Conservation (phyloP, 1,140 invertebrate species). For the Lepidostoma basale region DNA sequence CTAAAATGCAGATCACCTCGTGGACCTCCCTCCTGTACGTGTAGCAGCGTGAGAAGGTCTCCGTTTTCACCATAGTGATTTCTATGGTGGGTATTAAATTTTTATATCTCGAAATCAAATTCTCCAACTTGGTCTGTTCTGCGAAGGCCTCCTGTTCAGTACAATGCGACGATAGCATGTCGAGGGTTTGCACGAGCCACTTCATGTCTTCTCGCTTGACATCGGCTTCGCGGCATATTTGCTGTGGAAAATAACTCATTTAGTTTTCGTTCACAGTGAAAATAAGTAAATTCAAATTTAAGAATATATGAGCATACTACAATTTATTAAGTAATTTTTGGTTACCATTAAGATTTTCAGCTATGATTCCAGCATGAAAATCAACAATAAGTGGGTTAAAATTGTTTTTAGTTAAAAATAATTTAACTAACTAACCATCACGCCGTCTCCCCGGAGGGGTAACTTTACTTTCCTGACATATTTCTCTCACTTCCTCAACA, state of each 20-base stretch:
- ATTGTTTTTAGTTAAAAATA: not conserved
- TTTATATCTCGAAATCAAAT: constrained; percentile 85
- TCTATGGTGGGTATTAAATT: constrained; percentile 91
- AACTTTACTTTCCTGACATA: no score
- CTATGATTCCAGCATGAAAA: constrained; percentile 49
- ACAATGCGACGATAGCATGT: constrained; percentile 82
- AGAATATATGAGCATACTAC: constrained; percentile 1
- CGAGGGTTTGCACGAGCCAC: constrained; percentile 89
- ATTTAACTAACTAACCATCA: no score
- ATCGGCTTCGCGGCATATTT: constrained; percentile 88
- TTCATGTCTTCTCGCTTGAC: constrained; percentile 91
- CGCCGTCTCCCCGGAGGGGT: no score
- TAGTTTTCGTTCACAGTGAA: no score
- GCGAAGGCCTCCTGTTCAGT: constrained; percentile 76
- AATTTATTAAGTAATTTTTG: constrained; percentile 14
- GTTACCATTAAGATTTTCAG: constrained; percentile 66
- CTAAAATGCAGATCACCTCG: constrained; percentile 79
- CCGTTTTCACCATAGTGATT: constrained; percentile 89
- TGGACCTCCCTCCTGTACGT: constrained; percentile 87
- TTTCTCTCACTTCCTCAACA: no score
- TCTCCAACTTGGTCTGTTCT: constrained; percentile 83
- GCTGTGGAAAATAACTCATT: constrained; percentile 60
- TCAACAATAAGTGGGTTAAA: not conserved
- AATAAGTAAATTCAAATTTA: no score
- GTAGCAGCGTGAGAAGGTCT: constrained; percentile 90